Evolutionary conservation across 2,888 invertebrate species (phyloP).

Genomic region (Geophilus truncorum): DNA sequence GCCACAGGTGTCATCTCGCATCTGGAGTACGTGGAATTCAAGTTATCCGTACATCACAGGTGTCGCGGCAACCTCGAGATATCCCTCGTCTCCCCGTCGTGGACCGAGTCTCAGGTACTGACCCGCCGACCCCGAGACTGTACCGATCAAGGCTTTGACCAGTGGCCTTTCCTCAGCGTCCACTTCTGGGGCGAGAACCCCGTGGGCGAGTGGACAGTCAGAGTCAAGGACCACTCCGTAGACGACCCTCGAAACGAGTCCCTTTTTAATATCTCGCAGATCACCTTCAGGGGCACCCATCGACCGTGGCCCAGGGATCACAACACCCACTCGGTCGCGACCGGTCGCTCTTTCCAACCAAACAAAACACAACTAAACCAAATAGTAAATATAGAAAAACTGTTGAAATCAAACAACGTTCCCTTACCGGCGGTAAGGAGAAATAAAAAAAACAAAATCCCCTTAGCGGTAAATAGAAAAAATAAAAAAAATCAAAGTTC

Average conservation of each 20-base stretch:
- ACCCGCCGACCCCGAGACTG: conserved; percentile 46
- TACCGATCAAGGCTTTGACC: conserved; percentile 48
- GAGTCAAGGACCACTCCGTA: conserved; percentile 40
- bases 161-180: conserved; percentile 53
- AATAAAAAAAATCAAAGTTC: background rate
- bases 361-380: background rate
- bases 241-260: background rate
- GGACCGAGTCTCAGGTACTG: conserved; percentile 45
- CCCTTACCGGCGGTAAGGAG: too few relatives aligned
- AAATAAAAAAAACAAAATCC: background rate
- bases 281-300: background rate
- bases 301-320: background rate
- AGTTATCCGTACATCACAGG: conserved; percentile 44
- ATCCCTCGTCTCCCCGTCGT: conserved; percentile 45
- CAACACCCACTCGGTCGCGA: background rate
- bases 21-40: conserved; percentile 48
- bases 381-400: background rate
- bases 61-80: conserved; percentile 46
- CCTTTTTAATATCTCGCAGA: background rate
- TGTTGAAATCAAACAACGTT: background rate
- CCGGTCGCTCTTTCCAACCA: background rate
- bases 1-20: conserved; percentile 42
- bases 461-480: too few relatives aligned
- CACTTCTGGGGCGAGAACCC: conserved; percentile 55
- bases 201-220: conserved; percentile 47